phyloP scores from a whole-genome alignment of 2,113 vertebrate genomes.

The Phalacrocorax aristotelis region DNA sequence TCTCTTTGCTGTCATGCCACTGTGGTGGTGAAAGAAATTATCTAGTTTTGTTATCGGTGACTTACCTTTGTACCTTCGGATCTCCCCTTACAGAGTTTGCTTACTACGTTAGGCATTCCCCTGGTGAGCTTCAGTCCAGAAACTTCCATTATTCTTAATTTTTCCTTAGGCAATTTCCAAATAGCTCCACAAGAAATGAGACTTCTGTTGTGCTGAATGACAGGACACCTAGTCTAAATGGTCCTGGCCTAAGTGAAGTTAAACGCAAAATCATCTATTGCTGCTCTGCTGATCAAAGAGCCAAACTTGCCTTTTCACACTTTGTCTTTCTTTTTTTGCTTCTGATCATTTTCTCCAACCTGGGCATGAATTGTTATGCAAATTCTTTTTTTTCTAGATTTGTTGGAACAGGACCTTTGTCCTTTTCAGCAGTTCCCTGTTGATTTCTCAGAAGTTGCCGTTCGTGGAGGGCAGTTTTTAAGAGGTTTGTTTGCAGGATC shows the following conservation, averaged over 20 bases:
- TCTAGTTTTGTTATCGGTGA: background rate
- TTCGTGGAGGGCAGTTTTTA: background rate
- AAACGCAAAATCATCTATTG: background rate
- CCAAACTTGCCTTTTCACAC: background rate
- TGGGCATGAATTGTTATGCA: background rate
- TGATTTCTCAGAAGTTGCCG: background rate
- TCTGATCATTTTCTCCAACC: background rate
- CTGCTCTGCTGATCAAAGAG: no score
- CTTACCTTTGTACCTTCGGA: background rate
- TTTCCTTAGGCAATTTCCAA: background rate
- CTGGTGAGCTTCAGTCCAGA: background rate
- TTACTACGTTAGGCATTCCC: background rate
- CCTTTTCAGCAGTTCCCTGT: background rate
- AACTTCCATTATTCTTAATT: background rate
- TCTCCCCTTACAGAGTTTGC: background rate
- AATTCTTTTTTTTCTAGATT: background rate
- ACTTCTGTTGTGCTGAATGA: background rate
- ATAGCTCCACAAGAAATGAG: background rate
- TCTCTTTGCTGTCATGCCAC: background rate
- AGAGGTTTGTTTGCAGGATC: background rate
- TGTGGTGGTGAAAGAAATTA: background rate
- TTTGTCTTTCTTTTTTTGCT: background rate
- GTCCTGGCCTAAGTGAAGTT: background rate
- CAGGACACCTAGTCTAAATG: fast-evolving
- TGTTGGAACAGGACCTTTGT: background rate